Evolutionary conservation across 2,888 invertebrate species (phyloP), one percentile per base, ranked within the genome.

Genomic region (Criorhina ranunculi): DNA sequence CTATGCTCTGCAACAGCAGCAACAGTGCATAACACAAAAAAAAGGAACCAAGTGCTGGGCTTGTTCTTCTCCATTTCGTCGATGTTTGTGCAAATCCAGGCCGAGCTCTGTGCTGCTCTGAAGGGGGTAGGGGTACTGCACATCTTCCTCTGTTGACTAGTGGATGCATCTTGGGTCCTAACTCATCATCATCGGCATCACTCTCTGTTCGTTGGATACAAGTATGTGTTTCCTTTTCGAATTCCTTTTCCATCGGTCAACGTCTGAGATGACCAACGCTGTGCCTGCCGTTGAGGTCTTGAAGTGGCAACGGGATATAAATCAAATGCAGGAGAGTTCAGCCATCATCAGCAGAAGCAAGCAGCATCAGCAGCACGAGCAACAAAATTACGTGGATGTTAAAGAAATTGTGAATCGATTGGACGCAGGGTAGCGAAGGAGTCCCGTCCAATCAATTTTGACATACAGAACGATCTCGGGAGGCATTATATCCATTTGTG

Each of bases 381-480:
- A 73, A 66, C 70, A 76, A 79, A 85, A 85, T 85, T 85, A 76
- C 85, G 62, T 66, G 75, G 53, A 85, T 76, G 85, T 76, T 80
- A 76, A n/a, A 85, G 75, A 76, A 85, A 85, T 85, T 85, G 80
- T 70, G 69, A 85, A 80, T 70, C 85, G 80, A 85, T 75, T 85
- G 75, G 80, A 80, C 75, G 80, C 75, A 85, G 75, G 76, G 40
- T 76, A 77, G 67, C 77, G 59, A 79, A 86, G 76, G 76, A 86
- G 76, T 81, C 86, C 86, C 81, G 76, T 81, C 86, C 86, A 86
- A 86, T 86, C 86, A 86, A 77, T 86, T 86, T 86, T 86, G 86
- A 86, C 86, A 77, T 86, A 76, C 81, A 80, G 75, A 85, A 85
- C 80, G 80, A 85, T 85, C 80, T 83, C 79, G 79, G 83, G 49